Evolutionary conservation across 2,113 vertebrate species (phyloP), one percentile per base, ranked within the genome.

Genomic region (Pongo abelii): DNA sequence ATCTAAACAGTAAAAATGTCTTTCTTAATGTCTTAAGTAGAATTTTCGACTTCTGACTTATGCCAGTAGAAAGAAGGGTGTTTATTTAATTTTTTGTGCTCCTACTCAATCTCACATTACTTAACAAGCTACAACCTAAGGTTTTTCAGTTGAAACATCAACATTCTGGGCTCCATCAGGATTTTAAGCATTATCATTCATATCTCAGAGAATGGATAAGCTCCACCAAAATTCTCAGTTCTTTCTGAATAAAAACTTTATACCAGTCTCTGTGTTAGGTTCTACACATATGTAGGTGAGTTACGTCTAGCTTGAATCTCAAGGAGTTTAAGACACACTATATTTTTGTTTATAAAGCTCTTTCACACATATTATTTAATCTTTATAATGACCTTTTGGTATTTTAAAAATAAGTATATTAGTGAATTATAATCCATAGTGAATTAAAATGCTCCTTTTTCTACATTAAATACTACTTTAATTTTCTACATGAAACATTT

Each of bases 1-100:
- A 93, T 77, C 95, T 97, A 97, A 98, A 98, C 52, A 89, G 83
- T 95, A 97, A 97, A 97, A 97, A 27, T 90, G 3, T n/a, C 20
- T 81, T 97, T 92, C 61, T 74, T 96, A 91, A 78, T 38, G 81
- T 79, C n/a, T 95, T 97, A 96, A 98, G 96, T 97, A 93, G 98
- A 93, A 97, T 97, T 97, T 97, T 97, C 97, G n/a, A 91, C 64
- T 97, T 97, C 61, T 83, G 43, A 93, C 55, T 93, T 83, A 80
- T 95, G 87, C 69, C 64, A 90, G 20, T 23, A 30, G 55, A 98
- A 94, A 64, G 70, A 77, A 97, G 86, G 79, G 10, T 64, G 6
- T 85, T 81, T 89, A 46, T 38, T 78, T 69, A 35, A 57, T 30
- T 83, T 77, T 67, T 40, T 8, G 25, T 32, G 20, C 14, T 64